Base-by-base conservation (phyloP, 2,797 vertebrate species). In the Molossus alvarezi region DNA sequence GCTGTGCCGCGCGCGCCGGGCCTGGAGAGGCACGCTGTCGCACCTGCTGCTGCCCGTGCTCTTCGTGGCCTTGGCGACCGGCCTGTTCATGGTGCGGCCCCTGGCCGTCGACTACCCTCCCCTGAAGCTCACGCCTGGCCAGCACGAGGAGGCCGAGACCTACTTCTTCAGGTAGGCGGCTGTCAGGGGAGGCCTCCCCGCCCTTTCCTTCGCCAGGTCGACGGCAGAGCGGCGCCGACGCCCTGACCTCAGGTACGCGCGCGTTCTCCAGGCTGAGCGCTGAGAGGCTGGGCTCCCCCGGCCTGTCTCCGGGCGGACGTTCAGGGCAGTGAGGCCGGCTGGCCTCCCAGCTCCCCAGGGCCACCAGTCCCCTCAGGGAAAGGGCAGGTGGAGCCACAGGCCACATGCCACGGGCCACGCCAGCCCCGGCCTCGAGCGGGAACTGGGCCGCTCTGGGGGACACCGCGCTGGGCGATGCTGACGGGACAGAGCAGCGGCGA, bases 41-140 rank as follows among this genome's bases (percentile, higher is more conserved):
- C 53, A 90, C 2, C 81, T 98, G 65, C 94, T 98, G 53, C 96
- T 99, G 53, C 98, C 98, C 0, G 84, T 98, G 20, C 80, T 98
- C 67, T 98, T 99, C 51, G 98, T 99, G 92, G 98, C 98, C 6
- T 76, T 98, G 97, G 98, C 98, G 9, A 98, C 98, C 98, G 97
- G 95, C 41, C 94, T 99, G 88, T 98, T 99, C 14, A 98, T 96
- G 41, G 98, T 98, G 91, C 98, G 98, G 53, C 98, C 98, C 0
- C 75, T 98, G 91, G 94, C 97, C 20, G 27, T 95, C 1, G 20
- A 96, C 20, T 98, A 98, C 93, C 98, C 98, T 65, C 93, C 98
- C 21, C 98, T 98, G 64, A 97, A 95, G 75, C 85, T 98, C 87
- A 97, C 97, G 0, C 98, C 98, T 2, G 97, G 98, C 37, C 97